Evolutionary conservation across 2,888 invertebrate species (phyloP).

Genomic region (Cosmia pyralina): DNA sequence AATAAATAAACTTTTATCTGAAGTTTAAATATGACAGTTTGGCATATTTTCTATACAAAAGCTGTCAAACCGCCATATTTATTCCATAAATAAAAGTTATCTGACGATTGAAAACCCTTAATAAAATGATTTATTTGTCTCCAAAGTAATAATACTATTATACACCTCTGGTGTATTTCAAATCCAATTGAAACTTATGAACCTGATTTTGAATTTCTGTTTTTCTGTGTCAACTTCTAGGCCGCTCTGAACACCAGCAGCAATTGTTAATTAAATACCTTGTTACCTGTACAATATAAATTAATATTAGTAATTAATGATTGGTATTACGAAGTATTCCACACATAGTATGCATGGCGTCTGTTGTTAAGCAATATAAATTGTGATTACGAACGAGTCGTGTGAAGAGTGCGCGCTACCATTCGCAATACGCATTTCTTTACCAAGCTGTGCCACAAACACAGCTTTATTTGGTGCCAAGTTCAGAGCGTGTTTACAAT

Average conservation of each 20-base stretch:
- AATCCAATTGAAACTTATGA: conserved; percentile 7
- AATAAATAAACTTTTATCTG: too few relatives aligned
- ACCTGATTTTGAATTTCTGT: not conserved
- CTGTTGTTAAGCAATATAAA: too few relatives aligned
- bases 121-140: not conserved
- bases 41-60: too few relatives aligned
- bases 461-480: not conserved
- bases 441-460: not conserved
- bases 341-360: not conserved
- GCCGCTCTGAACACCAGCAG: conserved; percentile 26
- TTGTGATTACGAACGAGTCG: not conserved
- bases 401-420: not conserved
- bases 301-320: not conserved
- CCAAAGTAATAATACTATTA: conserved; percentile 8
- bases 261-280: not conserved
- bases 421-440: conserved; percentile 1
- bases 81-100: too few relatives aligned
- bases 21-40: too few relatives aligned
- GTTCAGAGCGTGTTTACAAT: conserved; percentile 30
- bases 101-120: too few relatives aligned
- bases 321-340: not conserved
- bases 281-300: not conserved
- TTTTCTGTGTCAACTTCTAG: conserved; percentile 15
- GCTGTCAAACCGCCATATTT: too few relatives aligned
- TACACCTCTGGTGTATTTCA: not conserved